These are phyloP conservation scores for Nasonia oneida DNA, from an alignment of 2,888 invertebrate genomes.

Conservation along the genomic window DNA sequence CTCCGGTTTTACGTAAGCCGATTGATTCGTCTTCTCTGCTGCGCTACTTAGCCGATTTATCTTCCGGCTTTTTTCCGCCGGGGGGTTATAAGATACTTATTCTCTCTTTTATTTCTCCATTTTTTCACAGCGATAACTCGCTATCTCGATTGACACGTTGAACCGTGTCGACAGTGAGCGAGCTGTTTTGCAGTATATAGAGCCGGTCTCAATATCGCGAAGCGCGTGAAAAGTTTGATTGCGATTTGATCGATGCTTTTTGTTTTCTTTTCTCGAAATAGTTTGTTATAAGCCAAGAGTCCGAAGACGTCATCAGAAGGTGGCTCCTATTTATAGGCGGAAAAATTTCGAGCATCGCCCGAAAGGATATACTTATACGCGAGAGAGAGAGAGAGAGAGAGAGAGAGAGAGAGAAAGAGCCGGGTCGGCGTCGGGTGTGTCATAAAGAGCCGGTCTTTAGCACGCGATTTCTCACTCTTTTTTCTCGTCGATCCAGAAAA, in stretches of 20 bases:
- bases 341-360: constrained; percentile 24
- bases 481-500: not conserved
- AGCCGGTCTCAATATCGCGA: too few species aligned
- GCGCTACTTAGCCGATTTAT: constrained; percentile 3
- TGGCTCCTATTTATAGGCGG: constrained; percentile 30
- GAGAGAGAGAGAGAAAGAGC: too few species aligned
- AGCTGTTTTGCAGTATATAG: constrained; percentile 13
- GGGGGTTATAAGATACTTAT: not conserved
- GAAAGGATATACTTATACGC: too few species aligned
- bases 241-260: not conserved
- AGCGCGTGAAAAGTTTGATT: not conserved
- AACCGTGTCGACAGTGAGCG: constrained; percentile 6
- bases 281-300: not conserved
- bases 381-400: too few species aligned
- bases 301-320: constrained; percentile 5
- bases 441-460: constrained; percentile 24
- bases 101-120: not conserved
- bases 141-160: constrained; percentile 32
- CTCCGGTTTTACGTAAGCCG: not conserved
- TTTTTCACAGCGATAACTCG: constrained; percentile 20
- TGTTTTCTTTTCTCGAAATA: not conserved
- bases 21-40: not conserved
- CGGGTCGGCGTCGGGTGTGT: not conserved
- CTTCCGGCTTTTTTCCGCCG: not conserved
- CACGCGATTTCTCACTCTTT: not conserved